These are phyloP conservation scores for Hippocampus comes DNA, from an alignment of 2,113 vertebrate genomes.

Conservation along the genomic window DNA sequence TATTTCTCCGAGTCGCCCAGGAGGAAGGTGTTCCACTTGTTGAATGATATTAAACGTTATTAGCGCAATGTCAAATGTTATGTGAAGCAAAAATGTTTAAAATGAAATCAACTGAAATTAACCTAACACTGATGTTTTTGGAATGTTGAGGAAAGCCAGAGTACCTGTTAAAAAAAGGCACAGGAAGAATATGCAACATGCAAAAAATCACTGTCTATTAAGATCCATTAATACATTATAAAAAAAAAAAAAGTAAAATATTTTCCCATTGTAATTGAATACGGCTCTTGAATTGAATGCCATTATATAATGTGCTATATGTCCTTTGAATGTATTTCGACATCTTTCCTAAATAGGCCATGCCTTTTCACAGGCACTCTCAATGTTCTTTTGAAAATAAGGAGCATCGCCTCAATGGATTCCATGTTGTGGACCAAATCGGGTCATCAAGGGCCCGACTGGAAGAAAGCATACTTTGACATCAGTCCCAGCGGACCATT, in stretches of 20 bases:
- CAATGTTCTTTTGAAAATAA: conserved; percentile 85
- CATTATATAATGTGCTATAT: not conserved
- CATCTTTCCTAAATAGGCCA: not conserved
- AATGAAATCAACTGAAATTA: too few species aligned
- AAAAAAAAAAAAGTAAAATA: too few species aligned
- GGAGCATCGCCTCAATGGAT: conserved; percentile 82
- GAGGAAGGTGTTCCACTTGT: not conserved
- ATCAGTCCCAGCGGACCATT: conserved; percentile 90
- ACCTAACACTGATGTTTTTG: not conserved
- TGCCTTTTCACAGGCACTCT: conserved; percentile 79
- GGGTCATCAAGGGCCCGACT: conserved; percentile 83
- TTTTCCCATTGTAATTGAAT: not conserved
- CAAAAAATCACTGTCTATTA: not conserved
- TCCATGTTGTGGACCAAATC: conserved; percentile 83
- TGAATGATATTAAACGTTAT: too few species aligned
- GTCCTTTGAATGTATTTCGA: not conserved
- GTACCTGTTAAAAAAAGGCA: not conserved
- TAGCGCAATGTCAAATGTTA: too few species aligned
- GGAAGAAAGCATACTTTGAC: conserved; percentile 86
- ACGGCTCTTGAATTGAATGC: not conserved
- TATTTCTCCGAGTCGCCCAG: not conserved
- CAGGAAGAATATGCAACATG: not conserved
- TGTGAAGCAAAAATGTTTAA: too few species aligned
- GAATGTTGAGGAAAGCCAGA: not conserved
- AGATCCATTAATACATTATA: not conserved